Evolutionary conservation across 1,140 invertebrate genomes (phyloP), one percentile per base, ranked within the genome.

Genomic region (Ceratina australensis): DNA sequence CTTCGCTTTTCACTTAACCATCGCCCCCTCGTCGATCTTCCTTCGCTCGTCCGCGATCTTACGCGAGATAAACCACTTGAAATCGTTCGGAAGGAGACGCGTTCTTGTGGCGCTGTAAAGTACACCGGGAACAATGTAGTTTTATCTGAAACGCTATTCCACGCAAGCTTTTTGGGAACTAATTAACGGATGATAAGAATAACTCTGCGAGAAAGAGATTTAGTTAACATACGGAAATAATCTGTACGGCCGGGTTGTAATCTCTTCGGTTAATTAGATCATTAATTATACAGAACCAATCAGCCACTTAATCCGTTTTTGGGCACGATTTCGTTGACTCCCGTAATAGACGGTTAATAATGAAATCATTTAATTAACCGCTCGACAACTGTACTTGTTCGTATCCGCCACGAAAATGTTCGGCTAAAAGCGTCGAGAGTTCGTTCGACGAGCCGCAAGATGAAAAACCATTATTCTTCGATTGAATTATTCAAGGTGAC

Each of bases 361-460:
- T 75, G 24, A 67, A 75, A 67, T 59, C 47, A 75, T 75, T 75
- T 59, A 67, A 75, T 75, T 67, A 75, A 67, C 72, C 22, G 63
- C n/a, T 33, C 72, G 52, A 74, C 72, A 67, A 52, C 63, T 47
- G 63, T 61, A 59, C 33, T 18, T 15, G 72, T 49, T 49, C 47
- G 52, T 7, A 18, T 26, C 33, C 2, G 20, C 13, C 18, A 1
- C 8, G 33, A 49, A 42, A 56, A 49, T 49, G 18, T 3, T 16
- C 16, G 20, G 22, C 49, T 20, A 26, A 65, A 47, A 42, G 26
- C 16, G 56, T 73, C 24, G 33, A 42, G 5, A 42, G 54, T 73
- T 54, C 60, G 49, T 64, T 73, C 24, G 42, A 42, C 57, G 42
- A 49, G 2, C 15, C 42, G 13, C 26, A 15, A 7, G 2, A 28